Evolutionary conservation across 2,797 vertebrate genomes (phyloP).

Genomic region (Morus bassanus): DNA sequence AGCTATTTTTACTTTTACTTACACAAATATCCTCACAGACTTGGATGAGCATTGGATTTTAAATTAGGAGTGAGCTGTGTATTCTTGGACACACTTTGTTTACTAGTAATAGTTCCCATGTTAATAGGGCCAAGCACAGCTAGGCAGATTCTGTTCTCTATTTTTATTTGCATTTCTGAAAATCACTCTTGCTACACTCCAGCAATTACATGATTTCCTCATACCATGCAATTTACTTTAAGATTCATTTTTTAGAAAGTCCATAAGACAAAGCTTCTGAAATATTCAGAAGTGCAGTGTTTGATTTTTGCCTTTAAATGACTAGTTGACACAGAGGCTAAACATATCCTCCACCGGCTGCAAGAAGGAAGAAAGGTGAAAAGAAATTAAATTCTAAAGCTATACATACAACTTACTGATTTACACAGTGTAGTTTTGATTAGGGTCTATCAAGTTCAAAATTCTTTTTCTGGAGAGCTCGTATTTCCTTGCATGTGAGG

Average conservation of each 20-base stretch:
- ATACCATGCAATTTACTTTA: background rate
- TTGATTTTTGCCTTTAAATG: slow-evolving; percentile 1
- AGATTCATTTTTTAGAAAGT: background rate
- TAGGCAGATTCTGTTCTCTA: background rate
- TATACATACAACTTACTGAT: background rate
- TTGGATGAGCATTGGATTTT: background rate
- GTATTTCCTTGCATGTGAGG: background rate
- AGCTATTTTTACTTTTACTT: background rate
- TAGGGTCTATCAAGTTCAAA: background rate
- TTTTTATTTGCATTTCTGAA: background rate
- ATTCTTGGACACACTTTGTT: background rate
- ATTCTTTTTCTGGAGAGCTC: background rate
- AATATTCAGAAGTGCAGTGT: background rate
- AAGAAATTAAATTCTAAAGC: background rate
- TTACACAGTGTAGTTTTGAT: background rate
- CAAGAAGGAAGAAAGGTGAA: background rate
- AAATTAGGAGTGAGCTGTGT: background rate
- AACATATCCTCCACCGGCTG: background rate
- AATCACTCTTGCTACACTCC: background rate
- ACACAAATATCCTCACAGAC: background rate
- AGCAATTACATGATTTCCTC: background rate
- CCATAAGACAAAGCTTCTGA: background rate
- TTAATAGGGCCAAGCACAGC: background rate
- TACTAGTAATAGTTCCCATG: background rate
- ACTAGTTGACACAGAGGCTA: background rate